Evolutionary conservation across 1,140 invertebrate species (phyloP).

Genomic region (Lepidurus packardi): DNA sequence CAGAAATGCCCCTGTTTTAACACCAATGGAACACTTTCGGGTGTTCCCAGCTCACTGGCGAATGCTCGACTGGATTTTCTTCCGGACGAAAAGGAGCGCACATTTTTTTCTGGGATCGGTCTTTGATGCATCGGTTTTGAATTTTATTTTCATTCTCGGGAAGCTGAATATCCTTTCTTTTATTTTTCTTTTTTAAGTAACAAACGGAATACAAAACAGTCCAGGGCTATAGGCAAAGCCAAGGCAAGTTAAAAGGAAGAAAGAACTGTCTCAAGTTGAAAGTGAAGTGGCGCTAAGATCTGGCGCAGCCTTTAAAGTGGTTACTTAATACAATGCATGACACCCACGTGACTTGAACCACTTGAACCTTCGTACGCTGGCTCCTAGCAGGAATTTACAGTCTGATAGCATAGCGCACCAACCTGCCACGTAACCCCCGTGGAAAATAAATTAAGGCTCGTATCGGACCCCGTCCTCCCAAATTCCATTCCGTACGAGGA

Average conservation of each 20-base stretch:
- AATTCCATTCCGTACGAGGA: background rate
- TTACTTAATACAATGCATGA: background rate
- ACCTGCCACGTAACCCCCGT: background rate
- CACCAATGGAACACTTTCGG: too few relatives aligned
- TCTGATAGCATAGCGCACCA: too few relatives aligned
- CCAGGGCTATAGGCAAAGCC: background rate
- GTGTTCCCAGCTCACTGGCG: too few relatives aligned
- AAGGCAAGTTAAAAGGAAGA: background rate
- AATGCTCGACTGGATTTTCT: too few relatives aligned
- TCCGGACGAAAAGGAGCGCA: too few relatives aligned
- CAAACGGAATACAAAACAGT: background rate
- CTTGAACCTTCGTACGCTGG: background rate
- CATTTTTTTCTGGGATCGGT: too few relatives aligned
- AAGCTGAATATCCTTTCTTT: too few relatives aligned
- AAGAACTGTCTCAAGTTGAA: constrained; percentile 9
- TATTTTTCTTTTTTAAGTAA: too few relatives aligned
- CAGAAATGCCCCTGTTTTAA: too few relatives aligned
- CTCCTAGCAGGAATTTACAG: background rate
- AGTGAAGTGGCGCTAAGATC: background rate
- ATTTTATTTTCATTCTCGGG: too few relatives aligned
- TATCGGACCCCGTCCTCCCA: background rate
- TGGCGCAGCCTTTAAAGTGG: background rate
- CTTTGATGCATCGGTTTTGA: too few relatives aligned
- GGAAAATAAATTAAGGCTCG: background rate
- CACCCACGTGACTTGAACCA: background rate